Evolutionary conservation across 2,113 vertebrate genomes (phyloP).

Genomic region (Tinamus guttatus): DNA sequence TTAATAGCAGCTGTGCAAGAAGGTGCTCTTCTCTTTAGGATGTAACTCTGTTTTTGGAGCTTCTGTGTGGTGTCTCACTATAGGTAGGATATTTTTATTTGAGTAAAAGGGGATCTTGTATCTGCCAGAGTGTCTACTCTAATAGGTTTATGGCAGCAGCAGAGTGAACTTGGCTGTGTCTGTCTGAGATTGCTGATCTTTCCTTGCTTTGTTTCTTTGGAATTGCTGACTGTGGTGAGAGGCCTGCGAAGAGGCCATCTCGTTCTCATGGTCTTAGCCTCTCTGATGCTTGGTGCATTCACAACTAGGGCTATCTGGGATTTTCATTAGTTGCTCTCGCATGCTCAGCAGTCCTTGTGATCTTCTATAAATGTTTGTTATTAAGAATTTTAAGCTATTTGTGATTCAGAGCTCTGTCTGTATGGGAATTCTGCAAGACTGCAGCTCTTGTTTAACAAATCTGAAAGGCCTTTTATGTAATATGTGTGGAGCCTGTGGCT

Average conservation of each 20-base stretch:
- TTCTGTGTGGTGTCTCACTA: background rate
- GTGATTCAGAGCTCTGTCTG: background rate
- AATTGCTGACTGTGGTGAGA: background rate
- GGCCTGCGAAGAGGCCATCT: background rate
- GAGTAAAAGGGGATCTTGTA: slow-evolving; percentile 74
- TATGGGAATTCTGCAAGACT: background rate
- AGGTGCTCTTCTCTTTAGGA: background rate
- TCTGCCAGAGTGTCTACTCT: slow-evolving; percentile 81
- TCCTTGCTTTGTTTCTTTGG: background rate
- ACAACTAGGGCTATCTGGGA: background rate
- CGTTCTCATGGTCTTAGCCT: background rate
- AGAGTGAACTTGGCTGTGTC: slow-evolving; percentile 81
- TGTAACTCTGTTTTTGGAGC: slow-evolving; percentile 53
- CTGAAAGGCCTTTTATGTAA: background rate
- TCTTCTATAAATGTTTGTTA: background rate
- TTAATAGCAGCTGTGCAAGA: background rate
- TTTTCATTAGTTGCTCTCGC: background rate
- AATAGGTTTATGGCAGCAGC: slow-evolving; percentile 77
- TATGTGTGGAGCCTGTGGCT: background rate
- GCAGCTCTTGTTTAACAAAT: background rate
- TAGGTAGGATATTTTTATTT: background rate
- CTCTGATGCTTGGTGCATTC: background rate
- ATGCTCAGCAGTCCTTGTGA: background rate
- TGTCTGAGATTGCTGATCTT: slow-evolving; percentile 75
- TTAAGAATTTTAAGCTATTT: background rate